phyloP scores from a whole-genome alignment of 2,888 invertebrate genomes.

The Polyommatus icarus region DNA sequence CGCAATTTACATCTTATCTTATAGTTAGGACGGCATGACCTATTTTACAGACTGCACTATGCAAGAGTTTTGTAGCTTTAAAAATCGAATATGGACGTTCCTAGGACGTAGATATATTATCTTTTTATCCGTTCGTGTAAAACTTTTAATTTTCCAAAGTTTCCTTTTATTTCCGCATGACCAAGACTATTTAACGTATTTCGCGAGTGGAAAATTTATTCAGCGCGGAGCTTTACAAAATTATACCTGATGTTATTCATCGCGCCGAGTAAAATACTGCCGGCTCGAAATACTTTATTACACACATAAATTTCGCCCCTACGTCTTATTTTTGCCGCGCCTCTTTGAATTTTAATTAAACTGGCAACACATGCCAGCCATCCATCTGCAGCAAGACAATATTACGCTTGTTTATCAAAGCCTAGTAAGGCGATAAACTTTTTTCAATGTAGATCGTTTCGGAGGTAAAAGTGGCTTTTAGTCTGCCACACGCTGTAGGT shows the following conservation, averaged over 20 bases:
- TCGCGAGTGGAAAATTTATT: constrained; percentile 24
- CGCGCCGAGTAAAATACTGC: constrained; percentile 26
- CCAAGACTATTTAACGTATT: constrained; percentile 3
- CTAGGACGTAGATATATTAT: not conserved
- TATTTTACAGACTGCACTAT: not conserved
- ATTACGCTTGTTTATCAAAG: constrained; percentile 26
- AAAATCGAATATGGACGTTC: not conserved
- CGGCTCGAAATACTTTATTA: constrained; percentile 45
- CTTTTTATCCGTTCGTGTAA: not conserved
- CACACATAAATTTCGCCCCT: constrained; percentile 46
- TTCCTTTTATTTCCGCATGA: not conserved
- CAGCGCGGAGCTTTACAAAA: constrained; percentile 7
- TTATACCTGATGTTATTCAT: constrained; percentile 23
- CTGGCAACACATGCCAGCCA: constrained; percentile 21
- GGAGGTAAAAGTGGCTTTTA: not conserved
- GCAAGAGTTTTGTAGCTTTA: not conserved
- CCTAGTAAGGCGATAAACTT: constrained; percentile 16
- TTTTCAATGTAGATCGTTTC: not conserved
- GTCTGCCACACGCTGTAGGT: too few species aligned
- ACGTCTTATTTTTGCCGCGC: constrained; percentile 50
- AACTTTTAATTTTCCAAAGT: constrained; percentile 7
- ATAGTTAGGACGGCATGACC: not conserved
- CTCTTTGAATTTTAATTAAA: constrained; percentile 46
- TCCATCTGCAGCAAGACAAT: constrained; percentile 25
- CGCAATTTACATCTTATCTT: constrained; percentile 4